These are phyloP conservation scores for Recurvirostra avosetta DNA, from an alignment of 2,113 vertebrate genomes.

Conservation along the genomic window DNA sequence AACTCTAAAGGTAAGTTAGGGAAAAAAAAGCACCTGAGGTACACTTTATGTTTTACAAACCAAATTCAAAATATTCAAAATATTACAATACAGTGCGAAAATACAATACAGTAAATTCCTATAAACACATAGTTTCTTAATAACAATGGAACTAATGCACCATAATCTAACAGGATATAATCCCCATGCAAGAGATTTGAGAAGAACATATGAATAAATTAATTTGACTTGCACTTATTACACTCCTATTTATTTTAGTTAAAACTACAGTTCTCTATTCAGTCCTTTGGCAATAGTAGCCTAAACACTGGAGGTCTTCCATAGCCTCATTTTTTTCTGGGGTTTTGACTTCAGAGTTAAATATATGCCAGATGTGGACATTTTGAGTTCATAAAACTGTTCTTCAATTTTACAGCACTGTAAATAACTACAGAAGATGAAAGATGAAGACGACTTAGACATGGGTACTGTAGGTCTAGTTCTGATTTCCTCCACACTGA, in stretches of 20 bases:
- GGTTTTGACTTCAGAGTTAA: neutral
- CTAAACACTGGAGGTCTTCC: neutral
- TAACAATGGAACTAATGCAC: neutral
- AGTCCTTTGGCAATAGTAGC: neutral
- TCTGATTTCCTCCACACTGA: neutral
- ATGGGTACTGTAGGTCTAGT: neutral
- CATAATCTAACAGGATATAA: neutral
- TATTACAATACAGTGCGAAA: neutral
- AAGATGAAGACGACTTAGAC: neutral
- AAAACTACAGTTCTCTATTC: neutral
- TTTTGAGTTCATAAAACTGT: neutral
- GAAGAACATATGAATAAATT: neutral
- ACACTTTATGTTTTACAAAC: neutral
- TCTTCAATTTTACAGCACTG: neutral
- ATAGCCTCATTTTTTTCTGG: neutral
- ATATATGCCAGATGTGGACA: neutral
- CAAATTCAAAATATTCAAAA: neutral
- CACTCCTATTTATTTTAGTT: neutral
- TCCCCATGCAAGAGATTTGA: neutral
- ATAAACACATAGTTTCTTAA: neutral
- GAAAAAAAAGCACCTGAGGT: neutral
- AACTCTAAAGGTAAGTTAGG: neutral
- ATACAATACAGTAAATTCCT: neutral
- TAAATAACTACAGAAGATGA: neutral
- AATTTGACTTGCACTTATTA: neutral